A percentile compares a stretch with the other conserved stretches of the same genome.
These are phyloP conservation scores for Emydoidea blandingii DNA, from an alignment of 2,797 vertebrate species.

Conservation along the genomic window DNA sequence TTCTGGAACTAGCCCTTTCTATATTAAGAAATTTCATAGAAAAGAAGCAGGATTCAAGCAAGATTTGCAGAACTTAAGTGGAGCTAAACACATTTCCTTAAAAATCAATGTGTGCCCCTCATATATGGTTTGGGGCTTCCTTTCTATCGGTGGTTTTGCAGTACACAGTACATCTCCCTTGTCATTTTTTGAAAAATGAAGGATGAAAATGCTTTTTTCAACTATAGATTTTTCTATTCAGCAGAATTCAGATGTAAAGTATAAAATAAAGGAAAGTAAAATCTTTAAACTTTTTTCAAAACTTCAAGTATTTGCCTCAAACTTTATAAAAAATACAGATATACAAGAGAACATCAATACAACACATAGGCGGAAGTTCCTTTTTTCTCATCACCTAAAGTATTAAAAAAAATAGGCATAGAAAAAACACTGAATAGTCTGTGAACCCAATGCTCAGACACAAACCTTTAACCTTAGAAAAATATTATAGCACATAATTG, in stretches of 20 bases:
- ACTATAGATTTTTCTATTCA: not conserved
- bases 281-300: not conserved
- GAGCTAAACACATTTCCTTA: not conserved
- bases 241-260: not conserved
- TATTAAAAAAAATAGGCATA: not conserved
- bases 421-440: not conserved
- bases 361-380: not conserved
- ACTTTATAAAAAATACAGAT: not conserved
- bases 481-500: not conserved
- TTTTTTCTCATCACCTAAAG: not conserved
- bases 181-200: not conserved
- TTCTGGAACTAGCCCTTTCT: not conserved
- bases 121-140: not conserved
- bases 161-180: not conserved
- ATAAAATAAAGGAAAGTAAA: not conserved
- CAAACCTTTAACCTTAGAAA: not conserved
- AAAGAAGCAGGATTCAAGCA: not conserved
- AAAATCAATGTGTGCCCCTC: not conserved
- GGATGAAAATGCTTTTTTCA: not conserved
- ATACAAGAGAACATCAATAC: not conserved
- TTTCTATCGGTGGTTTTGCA: not conserved
- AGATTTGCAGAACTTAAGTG: conserved; percentile 23
- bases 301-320: not conserved
- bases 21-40: not conserved
- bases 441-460: not conserved